Base-by-base conservation (phyloP, 1,140 invertebrate genomes). In the Drosophila subpulchrella region DNA sequence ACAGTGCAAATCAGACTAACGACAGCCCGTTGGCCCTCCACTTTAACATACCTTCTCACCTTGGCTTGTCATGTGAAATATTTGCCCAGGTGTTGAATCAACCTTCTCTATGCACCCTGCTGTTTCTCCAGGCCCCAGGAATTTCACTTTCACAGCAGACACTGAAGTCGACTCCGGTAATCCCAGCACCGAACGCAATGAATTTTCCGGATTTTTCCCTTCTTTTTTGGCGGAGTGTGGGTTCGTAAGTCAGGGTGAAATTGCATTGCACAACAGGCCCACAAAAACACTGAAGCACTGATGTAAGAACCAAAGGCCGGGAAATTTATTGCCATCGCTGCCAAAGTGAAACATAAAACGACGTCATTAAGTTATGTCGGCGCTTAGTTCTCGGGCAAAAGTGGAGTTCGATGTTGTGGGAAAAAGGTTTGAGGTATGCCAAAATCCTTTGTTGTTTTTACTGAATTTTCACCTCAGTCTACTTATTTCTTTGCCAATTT, bases 311-410 rank as follows among this genome's bases (percentile, higher is more conserved):
- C 57, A 48, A 77, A 56, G 54, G 27, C 55, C 32, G 70, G 65
- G 76, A 72, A 88, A 86, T 86, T 86, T 86, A 86, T 86, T 88
- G 83, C 83, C 78, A 63, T 78, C 65, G 78, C 75, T 75, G 71
- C 59, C 75, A 76, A 82, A 88, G 83, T 88, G 78, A 86, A 86
- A 86, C 83, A 82, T 78, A 86, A 86, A 86, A 88, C 79, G 83
- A 86, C 79, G 79, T 86, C 83, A 86, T 86, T 86, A 88, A 79
- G 83, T 78, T 76, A 88, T 86, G 83, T 86, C 72, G 78, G 68
- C 56, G 67, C 50, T 67, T 47, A 36, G 70, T 67, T 54, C 51
- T 44, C 11, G 44, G 48, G 56, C 39, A 50, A 47, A 56, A 47
- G 44, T 55, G 34, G 42, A 32, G 42, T 32, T 24, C 13, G 8